These are phyloP conservation scores for Cephalopholis sonnerati DNA, from an alignment of 2,113 vertebrate genomes.

Conservation along the genomic window DNA sequence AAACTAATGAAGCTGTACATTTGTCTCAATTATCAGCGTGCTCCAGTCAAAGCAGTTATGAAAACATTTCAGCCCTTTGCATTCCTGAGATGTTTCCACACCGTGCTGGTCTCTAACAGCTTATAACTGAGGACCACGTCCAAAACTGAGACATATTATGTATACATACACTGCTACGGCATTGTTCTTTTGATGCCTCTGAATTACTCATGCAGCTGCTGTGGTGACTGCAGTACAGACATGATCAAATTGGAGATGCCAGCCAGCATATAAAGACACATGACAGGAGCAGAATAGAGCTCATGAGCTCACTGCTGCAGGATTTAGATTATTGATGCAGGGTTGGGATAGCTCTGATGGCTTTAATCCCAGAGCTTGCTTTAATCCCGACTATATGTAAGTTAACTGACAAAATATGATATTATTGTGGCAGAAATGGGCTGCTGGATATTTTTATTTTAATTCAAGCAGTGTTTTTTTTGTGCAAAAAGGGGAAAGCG, in stretches of 20 bases:
- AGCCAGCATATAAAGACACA: slow-evolving; percentile 20
- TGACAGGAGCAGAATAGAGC: slow-evolving; percentile 3
- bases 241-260: slow-evolving; percentile 34
- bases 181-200: slow-evolving; percentile 15
- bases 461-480: not conserved
- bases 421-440: not conserved
- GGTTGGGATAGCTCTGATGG: not conserved
- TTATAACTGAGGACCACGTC: not conserved
- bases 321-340: slow-evolving; percentile 49
- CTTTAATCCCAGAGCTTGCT: slow-evolving; percentile 34
- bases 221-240: slow-evolving; percentile 46
- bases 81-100: slow-evolving; percentile 41
- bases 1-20: slow-evolving; percentile 48
- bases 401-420: not conserved
- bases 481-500: not conserved
- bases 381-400: slow-evolving; percentile 5
- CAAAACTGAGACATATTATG: not conserved
- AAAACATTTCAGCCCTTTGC: slow-evolving; percentile 36
- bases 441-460: not conserved
- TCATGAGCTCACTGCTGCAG: slow-evolving; percentile 29
- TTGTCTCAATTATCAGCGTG: slow-evolving; percentile 46
- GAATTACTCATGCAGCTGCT: slow-evolving; percentile 38
- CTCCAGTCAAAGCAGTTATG: slow-evolving; percentile 47
- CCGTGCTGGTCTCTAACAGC: not conserved
- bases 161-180: not conserved